Conservation (phyloP, 2,113 vertebrate genomes). For the Indicator maculatus region DNA sequence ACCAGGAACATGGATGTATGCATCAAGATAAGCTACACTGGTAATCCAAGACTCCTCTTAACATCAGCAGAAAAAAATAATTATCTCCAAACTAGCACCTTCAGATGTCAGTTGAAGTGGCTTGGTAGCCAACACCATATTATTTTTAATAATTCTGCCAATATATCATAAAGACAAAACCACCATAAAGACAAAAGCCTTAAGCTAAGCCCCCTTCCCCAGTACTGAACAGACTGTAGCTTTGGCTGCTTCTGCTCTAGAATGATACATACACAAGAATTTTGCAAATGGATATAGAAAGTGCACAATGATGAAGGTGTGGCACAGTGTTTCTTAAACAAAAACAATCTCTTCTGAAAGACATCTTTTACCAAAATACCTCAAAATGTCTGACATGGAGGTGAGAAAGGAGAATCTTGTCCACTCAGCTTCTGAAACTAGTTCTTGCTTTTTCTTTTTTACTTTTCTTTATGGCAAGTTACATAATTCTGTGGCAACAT, state of each 20-base stretch:
- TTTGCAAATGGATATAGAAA: not conserved
- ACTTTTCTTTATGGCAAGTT: not conserved
- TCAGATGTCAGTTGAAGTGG: not conserved
- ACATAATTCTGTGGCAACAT: not conserved
- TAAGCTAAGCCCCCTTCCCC: not conserved
- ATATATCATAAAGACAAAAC: not conserved
- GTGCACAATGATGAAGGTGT: not conserved
- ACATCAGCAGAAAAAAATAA: not conserved
- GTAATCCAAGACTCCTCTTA: not conserved
- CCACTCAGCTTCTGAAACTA: not conserved
- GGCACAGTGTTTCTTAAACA: not conserved
- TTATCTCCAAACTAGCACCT: not conserved
- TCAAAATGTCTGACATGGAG: not conserved
- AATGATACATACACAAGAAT: not conserved
- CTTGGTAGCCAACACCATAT: not conserved
- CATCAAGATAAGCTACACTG: not conserved
- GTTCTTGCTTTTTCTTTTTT: not conserved
- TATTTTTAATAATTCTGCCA: constrained; percentile 6
- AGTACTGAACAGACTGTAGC: not conserved
- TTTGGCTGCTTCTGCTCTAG: not conserved
- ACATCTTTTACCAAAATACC: not conserved
- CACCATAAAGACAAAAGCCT: not conserved
- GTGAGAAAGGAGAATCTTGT: not conserved
- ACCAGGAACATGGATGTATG: constrained; percentile 72
- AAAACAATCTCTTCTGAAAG: not conserved